Percentiles rank a stretch among this genome's conserved stretches.
Conservation (phyloP, 2,888 invertebrate genomes). For the Chesias legatella region DNA sequence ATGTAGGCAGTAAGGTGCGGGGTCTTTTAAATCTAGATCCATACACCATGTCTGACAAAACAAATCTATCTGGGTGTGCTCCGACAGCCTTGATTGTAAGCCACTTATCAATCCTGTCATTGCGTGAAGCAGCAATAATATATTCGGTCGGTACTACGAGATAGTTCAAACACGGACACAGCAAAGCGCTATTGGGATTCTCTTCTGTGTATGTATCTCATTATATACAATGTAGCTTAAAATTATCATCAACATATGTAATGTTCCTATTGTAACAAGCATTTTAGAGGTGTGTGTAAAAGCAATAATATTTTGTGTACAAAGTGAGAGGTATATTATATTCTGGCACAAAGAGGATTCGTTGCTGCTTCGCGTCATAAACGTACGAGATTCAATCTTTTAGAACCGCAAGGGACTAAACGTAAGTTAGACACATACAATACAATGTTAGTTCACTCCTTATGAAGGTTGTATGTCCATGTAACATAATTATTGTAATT, state of each 20-base stretch:
- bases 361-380: constrained; percentile 29
- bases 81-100: too few relatives aligned
- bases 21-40: too few relatives aligned
- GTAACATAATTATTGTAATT: constrained; percentile 68
- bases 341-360: constrained; percentile 29
- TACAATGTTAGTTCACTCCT: constrained; percentile 56
- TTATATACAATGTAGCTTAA: constrained; percentile 13
- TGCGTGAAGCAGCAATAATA: too few relatives aligned
- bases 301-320: constrained; percentile 22
- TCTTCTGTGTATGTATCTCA: constrained; percentile 24
- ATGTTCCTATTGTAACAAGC: constrained; percentile 29
- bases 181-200: constrained; percentile 19
- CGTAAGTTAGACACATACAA: constrained; percentile 45
- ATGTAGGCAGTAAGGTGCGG: too few relatives aligned
- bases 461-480: constrained; percentile 76
- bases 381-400: constrained; percentile 33
- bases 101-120: constrained; percentile 1
- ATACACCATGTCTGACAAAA: too few relatives aligned
- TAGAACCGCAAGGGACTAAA: constrained; percentile 46
- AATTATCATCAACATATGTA: constrained; percentile 17
- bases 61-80: too few relatives aligned
- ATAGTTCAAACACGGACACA: constrained; percentile 1
- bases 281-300: constrained; percentile 20
- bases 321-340: constrained; percentile 23
- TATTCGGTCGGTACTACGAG: too few relatives aligned